Percentiles rank a stretch among this genome's conserved stretches.
These are phyloP conservation scores for Rhaphigaster nebulosa DNA, from an alignment of 2,888 invertebrate genomes.

Conservation along the genomic window DNA sequence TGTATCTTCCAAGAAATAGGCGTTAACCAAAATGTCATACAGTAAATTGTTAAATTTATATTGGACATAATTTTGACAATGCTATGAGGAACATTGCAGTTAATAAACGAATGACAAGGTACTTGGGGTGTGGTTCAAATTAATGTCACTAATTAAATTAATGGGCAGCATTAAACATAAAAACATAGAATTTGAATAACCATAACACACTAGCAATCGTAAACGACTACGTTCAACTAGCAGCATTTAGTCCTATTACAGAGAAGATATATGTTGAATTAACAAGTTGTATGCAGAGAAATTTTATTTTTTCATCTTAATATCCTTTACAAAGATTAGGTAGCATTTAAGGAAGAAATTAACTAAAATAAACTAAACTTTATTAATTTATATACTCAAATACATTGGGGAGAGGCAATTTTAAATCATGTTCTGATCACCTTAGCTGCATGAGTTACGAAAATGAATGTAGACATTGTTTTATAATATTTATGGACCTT, in stretches of 20 bases:
- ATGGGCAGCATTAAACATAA: background rate
- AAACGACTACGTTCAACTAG: conserved; percentile 9
- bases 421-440: too few species aligned
- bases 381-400: too few species aligned
- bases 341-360: too few species aligned
- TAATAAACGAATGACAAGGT: too few species aligned
- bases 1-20: background rate
- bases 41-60: background rate
- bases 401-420: too few species aligned
- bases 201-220: background rate
- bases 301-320: too few species aligned
- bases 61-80: background rate
- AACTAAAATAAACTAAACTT: too few species aligned
- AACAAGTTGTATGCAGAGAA: background rate
- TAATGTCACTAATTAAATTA: background rate
- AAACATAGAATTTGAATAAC: conserved; percentile 26
- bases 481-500: too few species aligned
- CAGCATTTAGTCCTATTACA: background rate
- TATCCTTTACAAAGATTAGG: too few species aligned
- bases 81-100: background rate
- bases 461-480: too few species aligned
- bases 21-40: background rate
- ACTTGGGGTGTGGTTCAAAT: background rate
- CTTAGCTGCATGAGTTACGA: too few species aligned
- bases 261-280: background rate